These are phyloP conservation scores for Odontamblyopus rebecca DNA, from an alignment of 2,797 vertebrate genomes.

Conservation along the genomic window DNA sequence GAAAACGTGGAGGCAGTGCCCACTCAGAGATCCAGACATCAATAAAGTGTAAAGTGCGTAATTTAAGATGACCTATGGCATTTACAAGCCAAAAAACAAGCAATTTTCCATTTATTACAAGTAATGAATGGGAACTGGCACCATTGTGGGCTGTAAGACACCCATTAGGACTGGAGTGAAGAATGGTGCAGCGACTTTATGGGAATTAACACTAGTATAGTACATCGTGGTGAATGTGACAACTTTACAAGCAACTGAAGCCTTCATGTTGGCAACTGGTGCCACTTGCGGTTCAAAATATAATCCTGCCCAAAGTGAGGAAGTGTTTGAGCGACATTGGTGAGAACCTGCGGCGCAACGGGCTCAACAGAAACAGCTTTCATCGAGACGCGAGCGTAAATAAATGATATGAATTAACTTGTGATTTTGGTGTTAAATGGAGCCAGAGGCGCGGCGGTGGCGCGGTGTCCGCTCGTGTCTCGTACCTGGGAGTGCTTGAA, in stretches of 20 bases:
- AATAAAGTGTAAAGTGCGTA: background rate
- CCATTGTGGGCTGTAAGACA: slow-evolving; percentile 6
- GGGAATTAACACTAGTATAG: slow-evolving; percentile 9
- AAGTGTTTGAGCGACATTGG: slow-evolving; percentile 34
- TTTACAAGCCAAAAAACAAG: slow-evolving; percentile 7
- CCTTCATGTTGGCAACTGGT: slow-evolving; percentile 19
- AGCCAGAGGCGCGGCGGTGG: background rate
- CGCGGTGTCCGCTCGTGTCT: slow-evolving; percentile 11
- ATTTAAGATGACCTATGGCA: slow-evolving; percentile 13
- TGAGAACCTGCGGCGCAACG: slow-evolving; percentile 41
- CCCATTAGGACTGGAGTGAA: slow-evolving; percentile 27
- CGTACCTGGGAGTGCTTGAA: slow-evolving; percentile 92
- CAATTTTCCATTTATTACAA: slow-evolving; percentile 37
- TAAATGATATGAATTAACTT: slow-evolving; percentile 7
- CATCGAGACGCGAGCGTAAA: background rate
- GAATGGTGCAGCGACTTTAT: slow-evolving; percentile 28
- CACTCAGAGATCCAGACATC: background rate
- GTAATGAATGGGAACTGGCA: slow-evolving; percentile 50
- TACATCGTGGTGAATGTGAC: slow-evolving; percentile 9
- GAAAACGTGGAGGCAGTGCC: background rate
- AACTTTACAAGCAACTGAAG: slow-evolving; percentile 49
- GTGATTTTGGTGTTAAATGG: background rate
- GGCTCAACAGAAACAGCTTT: slow-evolving; percentile 36
- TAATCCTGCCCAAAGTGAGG: slow-evolving; percentile 16
- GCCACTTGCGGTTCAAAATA: background rate